phyloP scores from a whole-genome alignment of 2,888 invertebrate genomes.

The Pyralis farinalis region DNA sequence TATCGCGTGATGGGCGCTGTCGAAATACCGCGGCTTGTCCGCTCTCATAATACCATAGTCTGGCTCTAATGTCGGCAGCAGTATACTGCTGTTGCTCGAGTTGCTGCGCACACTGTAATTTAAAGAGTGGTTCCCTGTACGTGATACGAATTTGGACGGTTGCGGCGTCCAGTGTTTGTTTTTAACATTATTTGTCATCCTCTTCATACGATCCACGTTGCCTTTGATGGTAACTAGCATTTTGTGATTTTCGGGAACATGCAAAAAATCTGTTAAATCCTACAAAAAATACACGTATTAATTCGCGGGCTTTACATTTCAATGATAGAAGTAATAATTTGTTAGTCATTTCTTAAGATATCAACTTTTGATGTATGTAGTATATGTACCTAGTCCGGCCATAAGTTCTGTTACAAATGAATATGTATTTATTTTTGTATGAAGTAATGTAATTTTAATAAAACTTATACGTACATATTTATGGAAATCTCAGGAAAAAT shows the following conservation, averaged over 20 bases:
- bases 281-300: conserved; percentile 36
- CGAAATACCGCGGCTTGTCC: conserved; percentile 63
- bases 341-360: no score
- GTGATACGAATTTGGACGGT: conserved; percentile 36
- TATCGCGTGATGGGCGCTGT: conserved; percentile 66
- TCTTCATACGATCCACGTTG: conserved; percentile 52
- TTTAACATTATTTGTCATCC: conserved; percentile 50
- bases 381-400: no score
- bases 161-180: conserved; percentile 47
- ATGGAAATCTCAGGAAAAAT: no score
- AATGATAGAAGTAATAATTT: no score
- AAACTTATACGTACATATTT: no score
- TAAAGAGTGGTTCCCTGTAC: conserved; percentile 38
- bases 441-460: no score
- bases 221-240: conserved; percentile 55
- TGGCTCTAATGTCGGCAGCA: conserved; percentile 58
- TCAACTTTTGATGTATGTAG: no score
- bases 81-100: conserved; percentile 17
- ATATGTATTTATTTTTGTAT: no score
- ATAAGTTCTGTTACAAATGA: no score
- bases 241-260: conserved; percentile 57
- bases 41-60: conserved; percentile 62
- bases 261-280: conserved; percentile 59
- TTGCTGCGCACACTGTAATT: conserved; percentile 32
- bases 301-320: no score